Conservation (phyloP, 2,888 invertebrate genomes). For the Spilarctia lutea region DNA sequence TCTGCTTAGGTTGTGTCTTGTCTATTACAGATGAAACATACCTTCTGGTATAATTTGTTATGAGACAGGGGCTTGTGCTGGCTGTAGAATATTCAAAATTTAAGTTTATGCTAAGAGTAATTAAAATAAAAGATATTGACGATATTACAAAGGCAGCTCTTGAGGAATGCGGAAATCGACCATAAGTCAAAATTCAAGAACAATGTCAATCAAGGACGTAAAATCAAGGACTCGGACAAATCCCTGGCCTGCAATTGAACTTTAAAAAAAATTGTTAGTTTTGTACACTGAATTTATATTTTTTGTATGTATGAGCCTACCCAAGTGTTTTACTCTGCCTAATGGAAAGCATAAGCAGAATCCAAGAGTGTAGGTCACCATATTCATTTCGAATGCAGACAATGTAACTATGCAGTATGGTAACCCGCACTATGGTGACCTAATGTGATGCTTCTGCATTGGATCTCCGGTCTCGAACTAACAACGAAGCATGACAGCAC, state of each 20-base stretch:
- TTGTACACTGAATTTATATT: no score
- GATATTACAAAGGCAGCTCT: background rate
- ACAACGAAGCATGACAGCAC: no score
- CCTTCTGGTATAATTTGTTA: slow-evolving; percentile 6
- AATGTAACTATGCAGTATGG: no score
- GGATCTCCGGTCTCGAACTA: no score
- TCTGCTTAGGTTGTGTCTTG: slow-evolving; percentile 32
- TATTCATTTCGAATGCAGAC: no score
- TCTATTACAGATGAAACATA: slow-evolving; percentile 31
- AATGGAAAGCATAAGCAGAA: no score
- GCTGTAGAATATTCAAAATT: slow-evolving; percentile 13
- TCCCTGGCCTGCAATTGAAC: background rate
- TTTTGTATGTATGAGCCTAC: no score
- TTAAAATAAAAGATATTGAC: background rate
- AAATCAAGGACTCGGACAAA: background rate
- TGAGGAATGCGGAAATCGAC: background rate
- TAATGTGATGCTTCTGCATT: background rate
- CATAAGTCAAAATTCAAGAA: background rate
- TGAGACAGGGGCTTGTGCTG: slow-evolving; percentile 21
- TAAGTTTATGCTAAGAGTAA: background rate
- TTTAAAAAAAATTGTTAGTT: no score
- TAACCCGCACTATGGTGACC: no score
- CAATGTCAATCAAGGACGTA: background rate
- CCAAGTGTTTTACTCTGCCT: no score
- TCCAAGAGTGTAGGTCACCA: no score